Evolutionary conservation across 2,888 invertebrate genomes (phyloP).

Genomic region (Calameuta pallipes): DNA sequence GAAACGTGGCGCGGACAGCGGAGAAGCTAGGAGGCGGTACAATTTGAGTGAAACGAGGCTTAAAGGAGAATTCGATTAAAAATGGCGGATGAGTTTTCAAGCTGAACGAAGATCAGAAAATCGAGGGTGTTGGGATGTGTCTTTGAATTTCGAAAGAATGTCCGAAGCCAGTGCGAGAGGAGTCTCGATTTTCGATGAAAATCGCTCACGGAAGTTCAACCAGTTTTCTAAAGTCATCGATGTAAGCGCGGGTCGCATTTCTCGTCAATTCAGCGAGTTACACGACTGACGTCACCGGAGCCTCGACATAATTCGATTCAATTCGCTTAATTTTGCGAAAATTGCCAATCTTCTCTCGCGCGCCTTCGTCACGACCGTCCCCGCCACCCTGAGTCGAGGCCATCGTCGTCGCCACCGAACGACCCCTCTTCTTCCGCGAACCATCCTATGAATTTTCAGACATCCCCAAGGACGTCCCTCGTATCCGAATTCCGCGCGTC

Average conservation of each 20-base stretch:
- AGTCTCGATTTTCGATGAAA: background rate
- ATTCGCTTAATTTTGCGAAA: slow-evolving; percentile 62
- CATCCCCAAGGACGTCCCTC: slow-evolving; percentile 6
- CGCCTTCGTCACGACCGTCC: slow-evolving; percentile 5
- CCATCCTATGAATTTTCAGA: slow-evolving; percentile 7
- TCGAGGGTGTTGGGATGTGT: background rate
- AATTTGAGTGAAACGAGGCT: background rate
- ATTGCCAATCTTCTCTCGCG: slow-evolving; percentile 58
- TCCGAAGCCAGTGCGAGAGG: background rate
- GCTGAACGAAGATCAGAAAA: background rate
- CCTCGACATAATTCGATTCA: slow-evolving; percentile 61
- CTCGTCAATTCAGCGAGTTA: slow-evolving; percentile 63
- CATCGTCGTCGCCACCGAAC: background rate
- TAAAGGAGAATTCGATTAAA: background rate
- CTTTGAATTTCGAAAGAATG: background rate
- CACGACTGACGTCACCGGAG: slow-evolving; percentile 56
- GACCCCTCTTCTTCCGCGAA: background rate
- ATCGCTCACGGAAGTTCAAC: background rate
- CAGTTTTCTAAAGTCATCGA: slow-evolving; percentile 31
- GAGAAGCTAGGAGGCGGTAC: background rate
- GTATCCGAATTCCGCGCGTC: background rate
- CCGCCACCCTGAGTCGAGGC: background rate
- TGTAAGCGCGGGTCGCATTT: slow-evolving; percentile 46
- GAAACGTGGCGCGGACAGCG: background rate
- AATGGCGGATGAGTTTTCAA: background rate